These are phyloP conservation scores for Crematogaster levior DNA, from an alignment of 2,888 invertebrate species.

Conservation along the genomic window DNA sequence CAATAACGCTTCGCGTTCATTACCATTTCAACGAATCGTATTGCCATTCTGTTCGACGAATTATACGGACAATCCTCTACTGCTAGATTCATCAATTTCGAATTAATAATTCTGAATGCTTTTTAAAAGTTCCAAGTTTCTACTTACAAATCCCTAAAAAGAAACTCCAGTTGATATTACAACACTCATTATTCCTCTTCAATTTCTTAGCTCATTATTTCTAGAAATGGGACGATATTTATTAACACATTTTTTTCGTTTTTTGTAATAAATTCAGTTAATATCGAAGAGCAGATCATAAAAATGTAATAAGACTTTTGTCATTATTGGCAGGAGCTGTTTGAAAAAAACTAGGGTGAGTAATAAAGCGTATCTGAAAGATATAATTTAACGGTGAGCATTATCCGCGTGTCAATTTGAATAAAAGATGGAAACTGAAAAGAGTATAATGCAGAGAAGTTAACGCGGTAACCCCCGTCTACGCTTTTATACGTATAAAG, in stretches of 20 bases:
- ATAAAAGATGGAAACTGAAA: conserved; percentile 40
- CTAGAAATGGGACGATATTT: not conserved
- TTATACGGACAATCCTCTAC: not conserved
- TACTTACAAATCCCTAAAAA: not conserved
- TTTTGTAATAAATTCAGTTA: not conserved
- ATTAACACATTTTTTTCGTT: not conserved
- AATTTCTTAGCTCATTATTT: conserved; percentile 9
- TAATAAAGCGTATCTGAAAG: conserved; percentile 29
- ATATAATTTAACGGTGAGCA: conserved; percentile 32
- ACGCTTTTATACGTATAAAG: conserved; percentile 49
- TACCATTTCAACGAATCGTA: conserved; percentile 16
- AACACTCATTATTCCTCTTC: not conserved
- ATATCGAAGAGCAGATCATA: not conserved
- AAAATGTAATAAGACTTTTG: not conserved
- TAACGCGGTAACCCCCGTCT: conserved; percentile 38
- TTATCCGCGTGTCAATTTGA: conserved; percentile 35
- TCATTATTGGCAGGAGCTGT: not conserved
- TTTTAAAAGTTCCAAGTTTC: not conserved
- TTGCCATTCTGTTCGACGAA: not conserved
- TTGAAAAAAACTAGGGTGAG: not conserved
- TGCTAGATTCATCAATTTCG: not conserved
- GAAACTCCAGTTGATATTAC: not conserved
- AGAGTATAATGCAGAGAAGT: conserved; percentile 35
- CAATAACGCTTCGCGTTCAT: conserved; percentile 24
- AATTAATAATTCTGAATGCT: not conserved